Evolutionary conservation across 2,113 vertebrate genomes (phyloP), one percentile per base, ranked within the genome.

Genomic region (Calidris pygmaea): DNA sequence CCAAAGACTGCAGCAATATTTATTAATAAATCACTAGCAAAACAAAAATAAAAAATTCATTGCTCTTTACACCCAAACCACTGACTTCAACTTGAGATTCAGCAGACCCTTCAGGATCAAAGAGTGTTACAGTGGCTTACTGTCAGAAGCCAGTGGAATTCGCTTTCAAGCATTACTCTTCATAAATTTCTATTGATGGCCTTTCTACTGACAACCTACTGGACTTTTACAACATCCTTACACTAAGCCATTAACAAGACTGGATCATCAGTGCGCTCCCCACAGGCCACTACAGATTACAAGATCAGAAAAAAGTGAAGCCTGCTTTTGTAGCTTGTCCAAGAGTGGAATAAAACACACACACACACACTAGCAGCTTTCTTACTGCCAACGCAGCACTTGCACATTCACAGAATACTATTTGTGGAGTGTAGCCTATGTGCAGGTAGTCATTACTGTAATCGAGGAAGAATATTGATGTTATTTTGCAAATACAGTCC

Each of bases 51-150:
- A 84, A 72, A 66, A 45, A 75, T 4, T 53, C 41, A 19, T 30
- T 65, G 80, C 74, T 91, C 34, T 92, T 85, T 55, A 62, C 76
- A 76, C 32, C 29, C 21, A 73, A 85, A 62, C 18, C 73, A 55
- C 39, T 24, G 65, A 15, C 83, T 93, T 77, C 67, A 48, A 52
- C 14, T 80, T 93, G 85, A 96, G 90, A 84, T 53, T 84, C 53
- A 65, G 71, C 92, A 95, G 93, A 58, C 45, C 82, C 29, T 59
- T 73, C 66, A 79, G 87, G 93, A 93, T 90, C 95, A 96, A 93
- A 93, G 87, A 26, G 21, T 2, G 14, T 34, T 77, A 73, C 18
- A 60, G 82, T 29, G 1, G 90, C 75, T 95, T 87, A 89, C 75
- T 62, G 67, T 77, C 90, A 87, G 45, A 73, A 67, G 50, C 63